A percentile compares a stretch with the other conserved stretches of the same genome.
Evolutionary conservation across 2,113 vertebrate genomes (phyloP).

Genomic region (Solea senegalensis): DNA sequence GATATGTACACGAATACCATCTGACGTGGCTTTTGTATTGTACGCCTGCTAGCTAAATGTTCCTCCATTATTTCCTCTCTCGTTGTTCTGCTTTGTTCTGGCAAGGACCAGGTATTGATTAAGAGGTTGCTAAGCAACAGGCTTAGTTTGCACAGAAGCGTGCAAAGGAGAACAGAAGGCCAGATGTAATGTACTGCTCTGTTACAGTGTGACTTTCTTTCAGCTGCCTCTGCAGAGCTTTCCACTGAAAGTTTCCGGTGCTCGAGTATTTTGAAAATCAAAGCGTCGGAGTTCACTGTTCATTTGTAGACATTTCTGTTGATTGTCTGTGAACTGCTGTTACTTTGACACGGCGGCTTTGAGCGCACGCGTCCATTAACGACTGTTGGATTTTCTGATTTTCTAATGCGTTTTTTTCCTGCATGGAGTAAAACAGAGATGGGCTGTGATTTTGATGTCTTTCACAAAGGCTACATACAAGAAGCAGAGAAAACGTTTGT

Average conservation of each 20-base stretch:
- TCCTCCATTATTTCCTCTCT: constrained; percentile 73
- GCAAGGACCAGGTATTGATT: constrained; percentile 83
- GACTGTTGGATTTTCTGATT: background rate
- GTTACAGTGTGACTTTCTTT: constrained; percentile 58
- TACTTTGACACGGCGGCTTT: background rate
- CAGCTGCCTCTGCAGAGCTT: constrained; percentile 32
- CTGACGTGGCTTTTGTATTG: constrained; percentile 72
- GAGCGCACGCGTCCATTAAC: too few relatives aligned
- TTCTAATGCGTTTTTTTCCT: too few relatives aligned
- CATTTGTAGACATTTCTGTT: background rate
- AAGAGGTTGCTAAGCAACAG: constrained; percentile 86
- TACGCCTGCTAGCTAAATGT: constrained; percentile 68
- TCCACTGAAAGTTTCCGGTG: constrained; percentile 27
- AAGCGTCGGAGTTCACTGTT: too few relatives aligned
- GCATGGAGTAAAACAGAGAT: background rate
- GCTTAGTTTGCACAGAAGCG: constrained; percentile 75
- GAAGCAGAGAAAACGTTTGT: background rate
- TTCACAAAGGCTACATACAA: background rate
- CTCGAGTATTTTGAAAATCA: constrained; percentile 8
- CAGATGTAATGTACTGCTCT: constrained; percentile 67
- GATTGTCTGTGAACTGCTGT: background rate
- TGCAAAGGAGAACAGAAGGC: constrained; percentile 68
- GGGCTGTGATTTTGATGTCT: background rate
- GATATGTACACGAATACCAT: constrained; percentile 50
- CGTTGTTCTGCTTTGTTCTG: constrained; percentile 72